Evolutionary conservation across 2,888 invertebrate genomes (phyloP), one percentile per base, ranked within the genome.

Genomic region (Lithophane semibrunnea): DNA sequence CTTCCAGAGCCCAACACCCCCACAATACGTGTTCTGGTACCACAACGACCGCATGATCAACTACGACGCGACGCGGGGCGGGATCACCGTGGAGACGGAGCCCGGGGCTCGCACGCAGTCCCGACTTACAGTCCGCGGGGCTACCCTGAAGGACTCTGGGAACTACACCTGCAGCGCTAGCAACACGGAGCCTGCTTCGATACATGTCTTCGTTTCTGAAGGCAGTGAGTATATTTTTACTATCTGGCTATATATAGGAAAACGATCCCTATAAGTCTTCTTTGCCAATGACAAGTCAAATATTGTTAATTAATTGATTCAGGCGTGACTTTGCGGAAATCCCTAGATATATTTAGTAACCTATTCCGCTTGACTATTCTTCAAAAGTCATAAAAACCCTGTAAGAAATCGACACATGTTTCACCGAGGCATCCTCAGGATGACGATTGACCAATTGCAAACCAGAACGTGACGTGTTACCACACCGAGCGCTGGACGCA

Each of bases 11-110:
- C 99, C 99, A 73, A 98, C 98, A 85, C 99, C 99, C 77, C 99
- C 99, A 47, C 99, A 99, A 94, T 99, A 99, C 97, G 99, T 99
- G 88, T 99, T 99, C 97, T 99, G 99, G 99, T 99, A 98, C 96
- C 99, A 99, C 97, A 99, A 99, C 96, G 98, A 98, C 94, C 98
- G 98, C 90, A 99, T 99, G 98, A 99, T 99, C 95, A 99, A 99
- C 97, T 99, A 99, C 95, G 99, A 99, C 95, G 98, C 98, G 81
- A 97, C 98, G 66, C 97, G 99, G 88, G 96, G 96, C 44, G 98
- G 98, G 58, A 98, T 99, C 91, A 98, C 98, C 54, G 98, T 99
- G 89, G 98, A 98, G 95, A 99, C 99, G 63, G 98, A 98, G 93
- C 98, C 98, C 75, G 98, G 98, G 61, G 98, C 98, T 80, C 97